Percentiles rank a stretch among this genome's conserved stretches.
phyloP scores from a whole-genome alignment of 2,888 invertebrate species.

The Luffia ferchaultella region DNA sequence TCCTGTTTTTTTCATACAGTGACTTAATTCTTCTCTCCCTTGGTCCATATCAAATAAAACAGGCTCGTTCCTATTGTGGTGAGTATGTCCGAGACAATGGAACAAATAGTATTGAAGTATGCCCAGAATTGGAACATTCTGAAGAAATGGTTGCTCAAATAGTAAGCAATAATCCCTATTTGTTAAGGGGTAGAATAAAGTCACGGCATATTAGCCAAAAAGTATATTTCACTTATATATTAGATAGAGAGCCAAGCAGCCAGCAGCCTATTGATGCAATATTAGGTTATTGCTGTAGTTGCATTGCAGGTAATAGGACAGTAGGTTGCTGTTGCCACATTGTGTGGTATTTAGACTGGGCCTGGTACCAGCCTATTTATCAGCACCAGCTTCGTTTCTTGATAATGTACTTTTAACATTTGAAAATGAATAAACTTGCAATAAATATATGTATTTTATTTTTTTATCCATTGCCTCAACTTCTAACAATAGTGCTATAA shows the following conservation, averaged over 20 bases:
- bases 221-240: constrained; percentile 2
- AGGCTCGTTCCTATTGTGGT: neutral
- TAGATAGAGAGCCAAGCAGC: constrained; percentile 9
- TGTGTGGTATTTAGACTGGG: constrained; percentile 11
- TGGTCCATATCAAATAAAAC: neutral
- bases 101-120: neutral
- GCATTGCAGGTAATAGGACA: constrained; percentile 10
- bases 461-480: too few species aligned
- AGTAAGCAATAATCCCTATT: neutral
- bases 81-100: neutral
- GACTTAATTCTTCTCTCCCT: neutral
- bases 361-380: too few species aligned
- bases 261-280: too few species aligned
- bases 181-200: neutral
- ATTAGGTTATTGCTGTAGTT: constrained; percentile 9
- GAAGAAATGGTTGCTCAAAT: neutral
- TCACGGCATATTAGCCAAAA: neutral
- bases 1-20: neutral
- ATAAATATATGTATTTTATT: too few species aligned
- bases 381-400: too few species aligned
- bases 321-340: constrained; percentile 10
- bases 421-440: too few species aligned
- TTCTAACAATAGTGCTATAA: too few species aligned
- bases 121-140: neutral
- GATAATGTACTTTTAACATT: too few species aligned